Conservation (phyloP, 2,888 invertebrate genomes). For the Caenorhabditis becei region DNA sequence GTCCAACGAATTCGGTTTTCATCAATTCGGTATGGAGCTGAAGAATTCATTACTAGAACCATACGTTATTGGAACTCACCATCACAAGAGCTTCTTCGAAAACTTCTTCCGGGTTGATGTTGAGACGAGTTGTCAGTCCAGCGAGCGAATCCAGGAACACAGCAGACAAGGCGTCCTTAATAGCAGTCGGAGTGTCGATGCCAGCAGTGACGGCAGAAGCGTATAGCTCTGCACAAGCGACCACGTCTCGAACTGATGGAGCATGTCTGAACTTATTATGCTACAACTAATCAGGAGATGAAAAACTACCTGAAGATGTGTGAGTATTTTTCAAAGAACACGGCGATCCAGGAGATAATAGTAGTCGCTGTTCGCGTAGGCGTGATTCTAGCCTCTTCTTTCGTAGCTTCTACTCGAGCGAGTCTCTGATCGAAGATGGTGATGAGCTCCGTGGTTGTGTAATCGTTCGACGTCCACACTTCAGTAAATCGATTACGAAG, state of each 20-base stretch:
- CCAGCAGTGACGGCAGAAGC: slow-evolving; percentile 71
- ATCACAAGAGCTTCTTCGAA: slow-evolving; percentile 64
- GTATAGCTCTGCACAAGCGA: slow-evolving; percentile 86
- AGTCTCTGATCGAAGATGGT: slow-evolving; percentile 86
- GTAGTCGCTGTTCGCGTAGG: slow-evolving; percentile 59
- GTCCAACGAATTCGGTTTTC: slow-evolving; percentile 13
- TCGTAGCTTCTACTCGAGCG: slow-evolving; percentile 51
- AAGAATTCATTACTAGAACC: neutral
- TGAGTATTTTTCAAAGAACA: slow-evolving; percentile 68
- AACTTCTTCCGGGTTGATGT: slow-evolving; percentile 82
- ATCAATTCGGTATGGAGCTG: slow-evolving; percentile 46
- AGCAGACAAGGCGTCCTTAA: slow-evolving; percentile 83
- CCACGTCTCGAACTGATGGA: slow-evolving; percentile 84
- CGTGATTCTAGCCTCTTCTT: slow-evolving; percentile 44
- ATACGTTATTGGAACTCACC: slow-evolving; percentile 37
- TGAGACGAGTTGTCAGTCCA: slow-evolving; percentile 93
- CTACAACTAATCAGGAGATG: neutral
- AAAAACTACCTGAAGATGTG: slow-evolving; percentile 69
- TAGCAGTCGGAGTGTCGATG: slow-evolving; percentile 58
- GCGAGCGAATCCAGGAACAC: slow-evolving; percentile 93
- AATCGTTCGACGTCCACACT: slow-evolving; percentile 93
- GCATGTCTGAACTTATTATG: slow-evolving; percentile 64
- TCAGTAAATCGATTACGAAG: slow-evolving; percentile 97
- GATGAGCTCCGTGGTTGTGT: slow-evolving; percentile 87
- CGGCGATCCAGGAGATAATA: slow-evolving; percentile 69